Evolutionary conservation across 1,140 invertebrate species (phyloP), one percentile per base, ranked within the genome.

Genomic region (Magallana gigas): DNA sequence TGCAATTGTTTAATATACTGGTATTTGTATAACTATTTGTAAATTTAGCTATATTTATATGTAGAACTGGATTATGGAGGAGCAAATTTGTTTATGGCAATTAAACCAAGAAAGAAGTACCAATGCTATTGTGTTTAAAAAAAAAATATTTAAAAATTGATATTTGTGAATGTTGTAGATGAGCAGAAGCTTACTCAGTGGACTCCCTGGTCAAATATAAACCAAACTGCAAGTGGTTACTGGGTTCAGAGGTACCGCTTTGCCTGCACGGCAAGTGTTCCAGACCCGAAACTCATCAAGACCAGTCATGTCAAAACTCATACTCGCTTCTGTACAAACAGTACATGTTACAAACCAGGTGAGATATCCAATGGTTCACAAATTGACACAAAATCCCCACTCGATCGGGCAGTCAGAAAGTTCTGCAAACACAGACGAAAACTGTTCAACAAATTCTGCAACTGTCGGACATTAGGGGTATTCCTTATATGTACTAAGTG

Each of bases 221-320:
- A 96, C 88, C 81, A 90, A 1, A 95, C 95, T 3, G 95, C 95
- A 81, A 95, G 95, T 11, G 96, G 96, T 6, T 96, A 96, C 76
- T 96, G 96, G 8, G 97, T 98, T 92, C 96, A 96, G 85, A 95
- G 97, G 85, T 97, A 96, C 90, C 96, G 97, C 85, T 98, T 97
- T 91, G 95, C 96, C 12, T 98, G 98, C 92, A 96, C 96, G 48
- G 97, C 97, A 0, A 97, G 96, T 60, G 97, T 97, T 0, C 95
- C 96, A 3, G 96, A 97, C 91, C 95, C 96, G 11, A 94, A 94
- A 8, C 91, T 95, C 85, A 94, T 97, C 0, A 95, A 96, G 94
- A 95, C 97, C 8, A 96, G 96, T 14, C 92, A 96, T 12, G 95
- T 96, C 9, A 97, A 97, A 91, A 97, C 97, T 87, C 97, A 98